Base-by-base conservation (phyloP, 2,888 invertebrate genomes). In the Crematogaster levior region DNA sequence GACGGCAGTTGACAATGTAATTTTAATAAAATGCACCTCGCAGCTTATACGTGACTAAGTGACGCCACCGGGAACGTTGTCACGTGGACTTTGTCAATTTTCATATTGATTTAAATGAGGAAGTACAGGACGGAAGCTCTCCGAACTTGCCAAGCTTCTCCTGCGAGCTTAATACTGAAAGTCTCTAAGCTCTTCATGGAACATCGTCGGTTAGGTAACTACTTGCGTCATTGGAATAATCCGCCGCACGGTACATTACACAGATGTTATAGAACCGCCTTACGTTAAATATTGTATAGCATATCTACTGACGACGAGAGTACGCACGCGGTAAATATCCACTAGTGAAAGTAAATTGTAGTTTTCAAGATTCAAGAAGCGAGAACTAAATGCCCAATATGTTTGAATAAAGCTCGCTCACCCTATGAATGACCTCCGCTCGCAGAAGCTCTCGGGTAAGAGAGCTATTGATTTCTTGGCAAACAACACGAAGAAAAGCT, bases 51-150 rank as follows among this genome's bases (percentile, higher is more conserved):
- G 77, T 21, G 34, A 21, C 53, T 77, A 68, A 68, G 77, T 56
- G 10, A n/a, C n/a, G 30, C 18, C 40, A 43, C 6, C 34, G 46
- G 24, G 7, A 77, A 56, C 40, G 18, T 51, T 75, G 75, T 68
- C 77, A 51, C 77, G 53, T 40, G 77, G 77, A 77, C 68, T 77
- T 77, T 77, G 77, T 77, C 77, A 77, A 77, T 77, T 77, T 77
- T 77, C 77, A 77, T 77, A 77, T 77, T 77, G 77, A 77, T 77
- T 77, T 77, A 77, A 77, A 77, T 77, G 56, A 56, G 53, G 18
- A 77, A 77, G 66, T 30, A 56, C 66, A 56, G 37, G 75, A 63
- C 48, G 66, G 63, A 15, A 40, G 30, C 53, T 53, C n/a, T n/a
- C n/a, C n/a, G 21, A 77, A 77, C 66, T 77, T 66, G 21, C 60